phyloP scores from a whole-genome alignment of 64 coral and sea anemone genomes.

The Porites australiensis region DNA sequence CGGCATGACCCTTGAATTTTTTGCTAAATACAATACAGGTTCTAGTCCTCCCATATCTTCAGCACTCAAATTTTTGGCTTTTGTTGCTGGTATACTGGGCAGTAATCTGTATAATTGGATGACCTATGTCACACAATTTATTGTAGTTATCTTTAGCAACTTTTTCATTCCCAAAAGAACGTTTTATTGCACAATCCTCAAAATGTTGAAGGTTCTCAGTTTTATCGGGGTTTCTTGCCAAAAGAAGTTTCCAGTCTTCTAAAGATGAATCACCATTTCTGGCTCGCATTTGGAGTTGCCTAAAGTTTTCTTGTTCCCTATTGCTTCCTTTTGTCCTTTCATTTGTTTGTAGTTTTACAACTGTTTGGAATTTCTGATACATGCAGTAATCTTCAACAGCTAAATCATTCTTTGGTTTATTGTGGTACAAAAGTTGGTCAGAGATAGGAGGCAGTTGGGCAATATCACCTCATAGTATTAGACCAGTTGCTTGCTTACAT shows the following conservation, averaged over 20 bases:
- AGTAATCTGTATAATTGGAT: slow-evolving; percentile 44
- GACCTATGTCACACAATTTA: neutral
- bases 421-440: slow-evolving; percentile 62
- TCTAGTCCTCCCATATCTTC: slow-evolving; percentile 67
- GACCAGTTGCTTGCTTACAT: slow-evolving; percentile 53
- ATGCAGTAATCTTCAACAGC: slow-evolving; percentile 51
- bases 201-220: slow-evolving; percentile 20
- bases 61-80: slow-evolving; percentile 36
- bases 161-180: slow-evolving; percentile 51
- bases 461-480: slow-evolving; percentile 68
- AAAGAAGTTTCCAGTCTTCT: slow-evolving; percentile 6
- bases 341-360: slow-evolving; percentile 35
- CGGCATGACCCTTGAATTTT: neutral
- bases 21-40: slow-evolving; percentile 17
- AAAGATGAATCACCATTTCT: slow-evolving; percentile 18
- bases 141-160: slow-evolving; percentile 39
- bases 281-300: neutral
- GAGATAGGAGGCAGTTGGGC: slow-evolving; percentile 41
- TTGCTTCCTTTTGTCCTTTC: neutral
- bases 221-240: slow-evolving; percentile 7
- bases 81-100: slow-evolving; percentile 13
- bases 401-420: slow-evolving; percentile 47
- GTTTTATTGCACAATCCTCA: slow-evolving; percentile 11
- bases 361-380: slow-evolving; percentile 44
- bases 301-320: neutral